phyloP scores from a whole-genome alignment of 2,797 vertebrate genomes.

The Saxicola maurus region DNA sequence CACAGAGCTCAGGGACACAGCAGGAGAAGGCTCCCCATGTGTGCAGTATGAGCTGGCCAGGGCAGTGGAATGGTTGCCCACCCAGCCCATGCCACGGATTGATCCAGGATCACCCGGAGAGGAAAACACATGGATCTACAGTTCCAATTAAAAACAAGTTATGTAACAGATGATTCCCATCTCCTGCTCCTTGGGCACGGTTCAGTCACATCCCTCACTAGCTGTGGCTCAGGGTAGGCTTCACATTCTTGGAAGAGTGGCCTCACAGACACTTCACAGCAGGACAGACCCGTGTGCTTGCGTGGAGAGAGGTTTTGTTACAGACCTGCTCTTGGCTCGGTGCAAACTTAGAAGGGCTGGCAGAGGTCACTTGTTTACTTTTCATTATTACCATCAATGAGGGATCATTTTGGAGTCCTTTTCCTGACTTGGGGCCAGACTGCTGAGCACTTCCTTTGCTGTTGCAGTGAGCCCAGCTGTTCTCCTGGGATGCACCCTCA shows the following conservation, averaged over 20 bases:
- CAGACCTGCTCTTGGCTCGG: background rate
- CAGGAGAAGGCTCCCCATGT: background rate
- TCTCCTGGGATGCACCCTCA: background rate
- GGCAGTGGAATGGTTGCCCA: background rate
- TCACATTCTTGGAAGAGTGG: background rate
- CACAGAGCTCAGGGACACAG: fast-evolving
- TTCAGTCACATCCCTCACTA: background rate
- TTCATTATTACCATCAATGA: background rate
- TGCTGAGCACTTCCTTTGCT: background rate
- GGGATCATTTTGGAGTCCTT: background rate
- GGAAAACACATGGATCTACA: background rate
- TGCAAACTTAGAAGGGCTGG: conserved; percentile 22
- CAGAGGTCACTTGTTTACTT: conserved; percentile 20
- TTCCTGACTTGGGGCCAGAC: background rate
- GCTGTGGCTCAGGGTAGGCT: background rate
- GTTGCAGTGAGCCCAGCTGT: background rate
- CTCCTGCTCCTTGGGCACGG: background rate
- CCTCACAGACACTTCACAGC: background rate
- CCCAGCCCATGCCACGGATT: fast-evolving
- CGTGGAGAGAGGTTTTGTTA: background rate
- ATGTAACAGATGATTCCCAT: background rate
- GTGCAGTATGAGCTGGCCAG: background rate
- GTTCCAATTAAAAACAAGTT: background rate
- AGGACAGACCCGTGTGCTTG: background rate
- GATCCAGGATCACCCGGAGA: background rate